Conservation (phyloP, 1,140 invertebrate species). For the Drosophila sucinea region DNA sequence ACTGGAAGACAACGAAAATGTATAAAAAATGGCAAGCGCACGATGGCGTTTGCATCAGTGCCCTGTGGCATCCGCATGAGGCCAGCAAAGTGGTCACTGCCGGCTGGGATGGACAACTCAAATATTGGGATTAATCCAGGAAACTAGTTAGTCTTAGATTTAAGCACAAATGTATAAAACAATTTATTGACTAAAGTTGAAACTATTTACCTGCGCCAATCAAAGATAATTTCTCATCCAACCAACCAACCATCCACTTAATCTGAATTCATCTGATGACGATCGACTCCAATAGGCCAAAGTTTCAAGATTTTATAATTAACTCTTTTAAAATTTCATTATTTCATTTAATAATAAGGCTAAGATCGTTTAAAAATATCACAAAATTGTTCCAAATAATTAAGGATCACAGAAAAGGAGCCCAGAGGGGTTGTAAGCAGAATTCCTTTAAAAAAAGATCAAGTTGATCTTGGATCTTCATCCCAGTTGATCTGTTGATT, state of each 20-base stretch:
- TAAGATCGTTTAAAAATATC: too few species aligned
- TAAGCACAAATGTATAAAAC: conserved; percentile 54
- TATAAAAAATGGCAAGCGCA: conserved; percentile 99
- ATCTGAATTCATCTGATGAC: conserved; percentile 23
- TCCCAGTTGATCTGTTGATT: not conserved
- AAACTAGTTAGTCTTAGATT: conserved; percentile 15
- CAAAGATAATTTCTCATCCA: not conserved
- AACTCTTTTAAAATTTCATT: too few species aligned
- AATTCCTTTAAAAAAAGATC: too few species aligned
- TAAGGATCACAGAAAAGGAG: too few species aligned
- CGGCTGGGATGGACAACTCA: conserved; percentile 99
- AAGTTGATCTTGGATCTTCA: too few species aligned
- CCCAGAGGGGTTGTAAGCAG: too few species aligned
- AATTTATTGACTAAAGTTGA: conserved; percentile 46
- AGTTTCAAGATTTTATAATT: too few species aligned
- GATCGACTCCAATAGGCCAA: too few species aligned
- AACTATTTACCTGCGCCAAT: conserved; percentile 11
- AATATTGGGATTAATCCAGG: conserved; percentile 96
- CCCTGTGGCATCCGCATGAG: conserved; percentile 99
- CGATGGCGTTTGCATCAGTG: conserved; percentile 97
- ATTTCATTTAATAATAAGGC: too few species aligned
- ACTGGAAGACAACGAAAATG: conserved; percentile 99
- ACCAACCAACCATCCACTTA: not conserved
- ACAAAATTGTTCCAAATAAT: too few species aligned
- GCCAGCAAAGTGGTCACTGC: conserved; percentile 97